Base-by-base conservation (phyloP, 2,888 invertebrate genomes). In the Ligdia adustata region DNA sequence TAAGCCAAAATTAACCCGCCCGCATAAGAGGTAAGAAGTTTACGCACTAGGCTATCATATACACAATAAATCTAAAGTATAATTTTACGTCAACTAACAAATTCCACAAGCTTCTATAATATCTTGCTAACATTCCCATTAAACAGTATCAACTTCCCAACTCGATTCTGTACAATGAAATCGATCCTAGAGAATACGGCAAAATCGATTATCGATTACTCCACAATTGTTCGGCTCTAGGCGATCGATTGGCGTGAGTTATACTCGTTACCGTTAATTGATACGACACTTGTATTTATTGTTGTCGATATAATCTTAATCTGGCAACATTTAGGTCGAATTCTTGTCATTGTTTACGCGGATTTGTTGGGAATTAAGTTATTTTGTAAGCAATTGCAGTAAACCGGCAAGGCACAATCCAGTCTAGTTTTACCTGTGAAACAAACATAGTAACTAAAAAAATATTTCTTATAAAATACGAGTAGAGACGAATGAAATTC, bases 151-250 rank as follows among this genome's bases (percentile, higher is more conserved):
- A 31, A 42, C 46, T 43, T 48, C 39, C 34, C 14, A 27, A 41
- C 34, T 45, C 29, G 35, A 34, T 24, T 14, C 22, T 6, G 26
- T 24, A 22, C 29, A 35, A 24, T 29, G 14, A 13, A 20, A 41
- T 47, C 31, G 35, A 47, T 34, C 35, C 11, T 9, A 20, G 11
- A 48, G 33, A 38, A 43, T 28, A 27, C 31, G 14, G 28, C 37
- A n/a, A 43, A 44, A 55, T 56, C 52, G 50, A 52, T 52, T 51
- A 38, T 56, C 52, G 50, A 52, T 52, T 51, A 38, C 45, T 49
- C 42, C 24, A 42, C 32, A 47, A 52, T 52, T 41, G 40, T 42
- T 40, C 29, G 32, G 47, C 47, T 44, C 28, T 28, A 27, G 33
- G 41, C 45, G 42, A 44, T 27, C 37, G 46, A 33, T 28, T 44